These are phyloP conservation scores for Harpagifer antarcticus DNA, from an alignment of 2,797 vertebrate genomes.

Conservation along the genomic window DNA sequence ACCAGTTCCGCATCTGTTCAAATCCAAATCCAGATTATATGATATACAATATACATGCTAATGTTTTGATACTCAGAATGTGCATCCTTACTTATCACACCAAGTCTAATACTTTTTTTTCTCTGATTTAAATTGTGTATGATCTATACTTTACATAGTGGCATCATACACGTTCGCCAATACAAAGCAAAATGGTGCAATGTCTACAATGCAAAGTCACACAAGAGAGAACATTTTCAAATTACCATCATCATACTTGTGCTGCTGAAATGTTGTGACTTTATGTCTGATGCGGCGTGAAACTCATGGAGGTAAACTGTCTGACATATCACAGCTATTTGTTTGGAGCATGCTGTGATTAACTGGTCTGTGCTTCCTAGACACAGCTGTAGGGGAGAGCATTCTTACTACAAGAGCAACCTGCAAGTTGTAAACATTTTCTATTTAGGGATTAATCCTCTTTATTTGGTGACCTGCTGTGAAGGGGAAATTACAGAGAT, in stretches of 20 bases:
- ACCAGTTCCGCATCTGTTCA: constrained; percentile 23
- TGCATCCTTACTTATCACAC: background rate
- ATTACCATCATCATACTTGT: constrained; percentile 16
- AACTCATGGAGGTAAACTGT: constrained; percentile 22
- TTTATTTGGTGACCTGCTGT: constrained; percentile 25
- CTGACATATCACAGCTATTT: constrained; percentile 37
- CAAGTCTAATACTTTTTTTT: background rate
- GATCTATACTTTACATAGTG: background rate
- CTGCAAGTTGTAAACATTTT: constrained; percentile 36
- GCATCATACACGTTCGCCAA: background rate
- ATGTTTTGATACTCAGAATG: background rate
- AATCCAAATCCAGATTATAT: constrained; percentile 22
- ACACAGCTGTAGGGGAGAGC: constrained; percentile 34
- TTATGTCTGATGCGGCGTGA: constrained; percentile 19
- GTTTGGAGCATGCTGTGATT: constrained; percentile 48
- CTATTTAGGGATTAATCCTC: constrained; percentile 30
- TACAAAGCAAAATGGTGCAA: background rate
- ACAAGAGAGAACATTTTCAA: background rate
- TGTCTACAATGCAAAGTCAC: background rate
- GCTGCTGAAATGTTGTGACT: constrained; percentile 18
- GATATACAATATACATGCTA: constrained; percentile 14
- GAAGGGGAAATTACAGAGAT: background rate
- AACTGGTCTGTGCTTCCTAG: constrained; percentile 45
- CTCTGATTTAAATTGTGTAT: background rate
- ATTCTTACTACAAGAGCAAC: constrained; percentile 32